These are phyloP conservation scores for Cygnus atratus DNA, from an alignment of 2,113 vertebrate genomes.

Conservation along the genomic window DNA sequence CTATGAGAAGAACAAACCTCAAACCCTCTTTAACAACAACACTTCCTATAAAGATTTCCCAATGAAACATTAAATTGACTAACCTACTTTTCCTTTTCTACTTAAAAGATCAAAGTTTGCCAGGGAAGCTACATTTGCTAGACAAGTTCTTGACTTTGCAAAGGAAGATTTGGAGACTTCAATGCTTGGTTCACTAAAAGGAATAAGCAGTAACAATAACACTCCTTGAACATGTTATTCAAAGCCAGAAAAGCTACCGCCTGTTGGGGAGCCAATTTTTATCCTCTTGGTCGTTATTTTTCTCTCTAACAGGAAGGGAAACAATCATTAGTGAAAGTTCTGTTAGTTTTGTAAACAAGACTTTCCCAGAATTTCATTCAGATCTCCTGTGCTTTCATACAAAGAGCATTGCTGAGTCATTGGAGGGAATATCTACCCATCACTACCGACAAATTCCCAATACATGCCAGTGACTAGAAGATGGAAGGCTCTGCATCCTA, in stretches of 20 bases:
- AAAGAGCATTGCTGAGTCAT: not conserved
- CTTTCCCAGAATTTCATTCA: not conserved
- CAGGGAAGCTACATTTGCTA: not conserved
- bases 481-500: not conserved
- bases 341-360: not conserved
- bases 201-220: not conserved
- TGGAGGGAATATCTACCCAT: not conserved
- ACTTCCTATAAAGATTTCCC: conserved; percentile 10
- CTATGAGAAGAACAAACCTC: conserved; percentile 7
- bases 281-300: not conserved
- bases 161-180: not conserved
- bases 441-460: not conserved
- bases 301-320: not conserved
- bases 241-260: not conserved
- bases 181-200: not conserved
- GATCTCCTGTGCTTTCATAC: not conserved
- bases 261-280: not conserved
- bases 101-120: not conserved
- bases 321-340: not conserved
- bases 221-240: not conserved
- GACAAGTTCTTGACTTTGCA: not conserved
- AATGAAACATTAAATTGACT: not conserved
- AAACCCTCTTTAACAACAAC: not conserved
- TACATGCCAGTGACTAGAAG: not conserved
- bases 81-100: not conserved